Evolutionary conservation across 2,113 vertebrate genomes (phyloP), one percentile per base, ranked within the genome.

Genomic region (Hypanus sabinus): DNA sequence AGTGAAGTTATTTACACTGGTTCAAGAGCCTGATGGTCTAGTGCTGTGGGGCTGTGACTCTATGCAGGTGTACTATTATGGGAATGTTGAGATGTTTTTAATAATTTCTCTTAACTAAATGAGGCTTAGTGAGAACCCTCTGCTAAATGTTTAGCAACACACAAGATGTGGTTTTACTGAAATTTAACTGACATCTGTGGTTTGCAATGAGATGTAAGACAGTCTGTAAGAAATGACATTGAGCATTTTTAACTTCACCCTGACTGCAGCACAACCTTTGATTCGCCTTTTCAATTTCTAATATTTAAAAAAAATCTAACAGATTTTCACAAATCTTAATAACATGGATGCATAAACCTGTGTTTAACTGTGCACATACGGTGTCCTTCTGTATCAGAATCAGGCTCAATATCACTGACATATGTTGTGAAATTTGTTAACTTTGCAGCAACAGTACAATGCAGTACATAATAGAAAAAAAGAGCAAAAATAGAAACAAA

Each of bases 71-170:
- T 60, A n/a, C 83, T 33, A n/a, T 65, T 16, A 60, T 65, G 24
- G 60, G 16, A 33, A 33, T 65, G 85, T 90, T 90, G 57, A 33
- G 30, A 55, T n/a, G 62, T n/a, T 20, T 33, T 36, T 88, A 62
- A 90, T 90, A 30, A 90, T n/a, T 90, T 68, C 16, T 68, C 18
- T 68, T 65, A 65, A 90, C 16, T n/a, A 88, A 88, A 90, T 90
- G 27, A 68, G 60, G 14, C n/a, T 90, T n/a, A 11, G 60, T 14
- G 14, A 80, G 80, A 83, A 55, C 16, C 81, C 55, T 85, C 81
- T 85, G 81, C n/a, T 79, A 36, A n/a, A 79, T 79, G 76, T 36
- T 46, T 55, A 27, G 22, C 81, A 30, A 85, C 9, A 85, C 46
- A 30, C 81, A 27, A 12, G 9, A 55, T 85, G 55, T 10, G 24